Conservation (phyloP, 2,888 invertebrate species). For the Thumatha senex region DNA sequence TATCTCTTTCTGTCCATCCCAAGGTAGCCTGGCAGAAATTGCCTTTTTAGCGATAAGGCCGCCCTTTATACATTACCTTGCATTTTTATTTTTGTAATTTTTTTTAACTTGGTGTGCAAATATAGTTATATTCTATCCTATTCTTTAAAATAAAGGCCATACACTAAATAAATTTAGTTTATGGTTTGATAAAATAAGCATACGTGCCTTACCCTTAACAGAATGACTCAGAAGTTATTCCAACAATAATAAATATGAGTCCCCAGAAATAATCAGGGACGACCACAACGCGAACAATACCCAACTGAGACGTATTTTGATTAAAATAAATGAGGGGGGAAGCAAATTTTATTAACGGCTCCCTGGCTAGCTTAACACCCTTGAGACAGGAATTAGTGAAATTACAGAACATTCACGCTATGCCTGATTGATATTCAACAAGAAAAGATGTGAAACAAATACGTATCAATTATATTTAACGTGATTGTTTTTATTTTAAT, state of each 20-base stretch:
- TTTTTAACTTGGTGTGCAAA: too few species aligned
- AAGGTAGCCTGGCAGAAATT: too few species aligned
- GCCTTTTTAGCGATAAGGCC: too few species aligned
- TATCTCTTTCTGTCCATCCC: too few species aligned
- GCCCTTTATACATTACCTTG: too few species aligned
- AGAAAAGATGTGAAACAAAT: not conserved
- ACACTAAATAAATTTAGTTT: too few species aligned
- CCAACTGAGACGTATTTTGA: conserved; percentile 46
- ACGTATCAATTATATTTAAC: too few species aligned
- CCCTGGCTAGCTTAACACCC: conserved; percentile 24
- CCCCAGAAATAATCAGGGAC: conserved; percentile 52
- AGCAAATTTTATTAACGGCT: conserved; percentile 56
- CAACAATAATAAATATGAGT: conserved; percentile 45
- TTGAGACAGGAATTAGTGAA: conserved; percentile 25
- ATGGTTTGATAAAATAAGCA: not conserved
- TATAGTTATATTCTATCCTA: too few species aligned
- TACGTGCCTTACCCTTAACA: conserved; percentile 16
- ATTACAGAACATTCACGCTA: conserved; percentile 11
- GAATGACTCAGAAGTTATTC: conserved; percentile 30
- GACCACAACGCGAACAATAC: conserved; percentile 43
- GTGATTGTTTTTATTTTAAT: too few species aligned
- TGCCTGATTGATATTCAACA: conserved; percentile 10
- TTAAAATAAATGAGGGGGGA: conserved; percentile 60
- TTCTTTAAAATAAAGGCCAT: too few species aligned
- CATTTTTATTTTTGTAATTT: too few species aligned